phyloP scores from a whole-genome alignment of 2,888 invertebrate genomes.

The Acronicta psi region DNA sequence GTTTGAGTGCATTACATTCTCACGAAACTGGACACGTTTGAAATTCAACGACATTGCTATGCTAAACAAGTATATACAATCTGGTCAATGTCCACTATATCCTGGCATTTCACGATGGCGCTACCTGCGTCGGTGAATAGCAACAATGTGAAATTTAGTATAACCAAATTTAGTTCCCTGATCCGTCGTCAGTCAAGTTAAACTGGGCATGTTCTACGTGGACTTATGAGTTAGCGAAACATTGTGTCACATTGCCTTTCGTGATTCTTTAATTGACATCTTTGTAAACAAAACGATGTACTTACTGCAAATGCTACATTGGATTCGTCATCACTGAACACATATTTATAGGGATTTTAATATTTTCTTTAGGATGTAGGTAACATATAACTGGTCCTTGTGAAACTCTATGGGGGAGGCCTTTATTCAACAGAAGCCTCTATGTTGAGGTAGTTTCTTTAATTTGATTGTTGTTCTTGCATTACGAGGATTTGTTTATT shows the following conservation, averaged over 20 bases:
- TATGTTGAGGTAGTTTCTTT: no score
- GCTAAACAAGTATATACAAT: conserved; percentile 47
- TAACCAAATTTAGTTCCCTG: conserved; percentile 3
- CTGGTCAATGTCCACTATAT: conserved; percentile 27
- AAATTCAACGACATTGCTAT: conserved; percentile 34
- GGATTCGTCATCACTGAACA: conserved; percentile 32
- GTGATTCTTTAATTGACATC: conserved; percentile 53
- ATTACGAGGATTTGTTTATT: no score
- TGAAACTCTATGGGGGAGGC: no score
- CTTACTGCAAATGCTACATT: conserved; percentile 22
- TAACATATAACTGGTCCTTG: no score
- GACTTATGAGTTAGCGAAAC: conserved; percentile 58
- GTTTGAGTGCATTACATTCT: conserved; percentile 60
- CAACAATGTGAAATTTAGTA: background rate
- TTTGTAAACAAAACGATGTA: conserved; percentile 51
- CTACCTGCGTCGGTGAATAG: conserved; percentile 7
- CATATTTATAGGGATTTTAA: no score
- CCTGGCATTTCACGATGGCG: conserved; percentile 16
- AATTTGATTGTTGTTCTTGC: no score
- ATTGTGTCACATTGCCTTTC: conserved; percentile 50
- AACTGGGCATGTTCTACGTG: conserved; percentile 26
- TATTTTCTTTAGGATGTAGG: no score
- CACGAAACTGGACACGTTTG: conserved; percentile 60
- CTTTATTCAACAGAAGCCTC: no score
- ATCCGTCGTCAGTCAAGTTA: conserved; percentile 11